These are phyloP conservation scores for Geococcyx californianus DNA, from an alignment of 2,113 vertebrate genomes.

Conservation along the genomic window DNA sequence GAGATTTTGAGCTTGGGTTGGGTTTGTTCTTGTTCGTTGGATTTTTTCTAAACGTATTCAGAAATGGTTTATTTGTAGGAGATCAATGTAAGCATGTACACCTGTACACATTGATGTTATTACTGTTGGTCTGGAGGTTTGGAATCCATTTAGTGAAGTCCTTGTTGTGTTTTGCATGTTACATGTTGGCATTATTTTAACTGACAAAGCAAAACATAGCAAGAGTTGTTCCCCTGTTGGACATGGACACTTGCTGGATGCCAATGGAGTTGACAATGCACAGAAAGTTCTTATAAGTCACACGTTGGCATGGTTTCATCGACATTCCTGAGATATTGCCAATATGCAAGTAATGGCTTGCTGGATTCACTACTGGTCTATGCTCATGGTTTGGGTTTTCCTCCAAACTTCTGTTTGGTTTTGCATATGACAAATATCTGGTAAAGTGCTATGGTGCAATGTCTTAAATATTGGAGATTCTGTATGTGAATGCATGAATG, in stretches of 20 bases:
- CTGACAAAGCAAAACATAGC: not conserved
- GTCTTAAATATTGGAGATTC: not conserved
- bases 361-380: not conserved
- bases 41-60: not conserved
- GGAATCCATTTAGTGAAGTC: not conserved
- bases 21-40: too few relatives aligned
- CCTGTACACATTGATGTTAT: not conserved
- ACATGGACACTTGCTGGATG: not conserved
- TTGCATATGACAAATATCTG: not conserved
- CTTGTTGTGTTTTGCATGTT: not conserved
- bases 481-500: not conserved
- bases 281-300: not conserved
- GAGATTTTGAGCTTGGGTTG: not conserved
- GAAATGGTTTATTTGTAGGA: not conserved
- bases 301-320: not conserved
- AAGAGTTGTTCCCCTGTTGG: not conserved
- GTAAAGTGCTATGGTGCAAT: not conserved
- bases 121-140: not conserved
- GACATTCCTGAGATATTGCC: not conserved
- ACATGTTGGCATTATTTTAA: not conserved
- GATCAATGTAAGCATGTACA: too few relatives aligned
- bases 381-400: not conserved
- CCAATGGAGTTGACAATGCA: not conserved
- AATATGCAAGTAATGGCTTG: not conserved
- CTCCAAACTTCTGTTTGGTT: not conserved